phyloP scores from a whole-genome alignment of 1,140 invertebrate genomes.

The Sitophilus oryzae region DNA sequence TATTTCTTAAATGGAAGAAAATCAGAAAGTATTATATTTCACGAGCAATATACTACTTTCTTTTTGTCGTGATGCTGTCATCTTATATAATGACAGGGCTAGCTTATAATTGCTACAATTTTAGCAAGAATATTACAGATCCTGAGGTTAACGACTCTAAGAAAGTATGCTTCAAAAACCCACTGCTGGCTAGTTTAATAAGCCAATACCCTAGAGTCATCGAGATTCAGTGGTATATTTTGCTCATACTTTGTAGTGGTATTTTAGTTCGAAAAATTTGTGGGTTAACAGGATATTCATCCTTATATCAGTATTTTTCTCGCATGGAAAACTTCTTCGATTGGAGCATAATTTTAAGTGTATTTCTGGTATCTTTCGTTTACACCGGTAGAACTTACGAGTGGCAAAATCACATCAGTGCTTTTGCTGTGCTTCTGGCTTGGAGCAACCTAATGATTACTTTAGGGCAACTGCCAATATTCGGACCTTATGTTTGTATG shows the following conservation, averaged over 20 bases:
- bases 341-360: conserved; percentile 74
- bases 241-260: conserved; percentile 63
- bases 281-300: conserved; percentile 66
- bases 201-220: conserved; percentile 63
- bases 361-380: conserved; percentile 72
- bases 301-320: conserved; percentile 67
- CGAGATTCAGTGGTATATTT: conserved; percentile 69
- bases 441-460: conserved; percentile 83
- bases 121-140: conserved; percentile 59
- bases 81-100: conserved; percentile 70
- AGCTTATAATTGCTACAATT: conserved; percentile 71
- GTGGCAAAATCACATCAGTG: conserved; percentile 77
- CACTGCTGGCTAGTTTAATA: conserved; percentile 61
- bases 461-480: conserved; percentile 76
- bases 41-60: conserved; percentile 67
- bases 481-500: conserved; percentile 81
- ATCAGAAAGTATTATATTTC: conserved; percentile 79
- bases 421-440: conserved; percentile 72
- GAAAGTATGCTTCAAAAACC: conserved; percentile 64
- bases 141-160: conserved; percentile 50
- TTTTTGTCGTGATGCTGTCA: conserved; percentile 70
- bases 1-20: conserved; percentile 81
- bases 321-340: conserved; percentile 77
- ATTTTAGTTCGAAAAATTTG: conserved; percentile 71
- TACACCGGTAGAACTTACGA: conserved; percentile 67